Evolutionary conservation across 2,888 invertebrate genomes (phyloP), one percentile per base, ranked within the genome.

Genomic region (Heliconius aoede): DNA sequence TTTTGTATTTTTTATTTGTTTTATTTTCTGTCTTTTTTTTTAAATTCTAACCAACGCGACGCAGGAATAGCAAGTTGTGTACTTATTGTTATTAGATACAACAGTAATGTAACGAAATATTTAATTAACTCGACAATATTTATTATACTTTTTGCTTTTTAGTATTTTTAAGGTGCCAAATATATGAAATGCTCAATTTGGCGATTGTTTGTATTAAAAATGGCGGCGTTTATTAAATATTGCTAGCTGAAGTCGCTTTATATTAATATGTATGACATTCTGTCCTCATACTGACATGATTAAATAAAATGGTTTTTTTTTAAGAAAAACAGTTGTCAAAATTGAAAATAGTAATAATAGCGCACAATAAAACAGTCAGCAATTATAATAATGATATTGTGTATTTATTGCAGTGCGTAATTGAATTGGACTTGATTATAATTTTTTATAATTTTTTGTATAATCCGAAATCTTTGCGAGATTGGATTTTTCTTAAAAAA

Each of bases 51-150:
- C 82, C 79, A 80, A 83, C 78, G 81, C 82, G 82, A 81, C 77
- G 84, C 84, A 81, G 81, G 82, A 80, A 78, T 84, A 83, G 81
- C 80, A 82, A 84, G 83, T 83, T 85, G 81, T 84, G 85, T 86
- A 85, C 84, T 85, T 85, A 85, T 82, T 82, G 81, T 82, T 81
- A 80, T 82, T 80, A 77, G 82, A 72, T 72, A 60, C 81, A 73
- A 81, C 74, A 69, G 78, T 78, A 78, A 76, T 74, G 30, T 51
- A 51, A 69, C 30, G 72, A 60, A 26, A 30, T 30, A 65, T 60
- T 76, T 67, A 67, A 40, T 60, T 67, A 58, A 72, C 24, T 64
- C 40, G 68, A 68, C 74, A 74, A 76, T 69, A 74, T 73, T 61
- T 68, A 73, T 67, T 67, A 30, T 71, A 69, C 30, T 60, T n/a